Evolutionary conservation across 2,113 vertebrate species (phyloP), one percentile per base, ranked within the genome.

Genomic region (Serilophus lunatus): DNA sequence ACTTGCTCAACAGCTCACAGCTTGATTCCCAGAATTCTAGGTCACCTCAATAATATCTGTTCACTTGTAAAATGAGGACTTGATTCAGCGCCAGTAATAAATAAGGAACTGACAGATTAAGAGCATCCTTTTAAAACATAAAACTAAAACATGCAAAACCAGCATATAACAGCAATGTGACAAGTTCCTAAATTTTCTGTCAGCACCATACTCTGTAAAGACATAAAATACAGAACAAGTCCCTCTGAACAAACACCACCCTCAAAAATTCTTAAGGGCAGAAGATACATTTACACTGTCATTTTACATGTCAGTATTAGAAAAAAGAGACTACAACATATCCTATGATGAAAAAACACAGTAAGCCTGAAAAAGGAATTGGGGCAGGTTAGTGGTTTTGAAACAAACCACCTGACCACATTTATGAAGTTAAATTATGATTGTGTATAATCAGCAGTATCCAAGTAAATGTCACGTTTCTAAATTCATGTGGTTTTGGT

Each of bases 21-120:
- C 76, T 83, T 83, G 86, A 77, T 51, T 94, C 60, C 50, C 47
- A 83, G 56, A 78, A 88, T 94, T 95, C 82, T 92, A 93, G 92
- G 96, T 94, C 94, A 96, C 71, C n/a, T 80, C 85, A 50, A 2
- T 7, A 69, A 68, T 13, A 90, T 65, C 36, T 6, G 8, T 59
- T 72, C 50, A 54, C 68, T 92, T 54, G 50, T 29, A 76, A 94
- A 95, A 86, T 33, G 10, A 87, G 54, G 63, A 40, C 35, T 92
- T 90, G 75, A 65, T 72, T 83, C 71, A 36, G 28, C 35, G 85
- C 92, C 92, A 96, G 63, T 53, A 82, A 65, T 50, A 72, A 85
- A 69, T 35, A 78, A 83, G 16, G 68, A 88, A 74, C 60, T 63
- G 86, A 86, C 86, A 92, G 83, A 93, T 79, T 71, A 91, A 33